Evolutionary conservation across 2,888 invertebrate species (phyloP).

Genomic region (Heliothis peltigera): DNA sequence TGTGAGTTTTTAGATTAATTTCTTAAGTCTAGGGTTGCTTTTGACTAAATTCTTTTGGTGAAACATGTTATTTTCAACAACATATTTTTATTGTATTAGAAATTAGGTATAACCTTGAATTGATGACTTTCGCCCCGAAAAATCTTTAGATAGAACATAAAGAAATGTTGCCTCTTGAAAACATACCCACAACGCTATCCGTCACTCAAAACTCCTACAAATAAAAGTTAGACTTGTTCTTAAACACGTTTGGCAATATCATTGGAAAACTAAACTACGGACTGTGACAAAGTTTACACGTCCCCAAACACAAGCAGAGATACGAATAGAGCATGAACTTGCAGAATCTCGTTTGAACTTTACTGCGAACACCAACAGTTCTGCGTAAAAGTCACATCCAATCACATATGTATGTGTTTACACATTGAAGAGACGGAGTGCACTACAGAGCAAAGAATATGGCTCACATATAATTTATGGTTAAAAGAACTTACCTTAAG

Average conservation of each 20-base stretch:
- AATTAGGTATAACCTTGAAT: neutral
- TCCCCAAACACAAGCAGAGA: neutral
- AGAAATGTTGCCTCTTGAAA: no score
- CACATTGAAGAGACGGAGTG: neutral
- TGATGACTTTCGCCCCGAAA: no score
- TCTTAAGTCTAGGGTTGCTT: neutral
- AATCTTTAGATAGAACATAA: no score
- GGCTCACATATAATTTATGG: no score
- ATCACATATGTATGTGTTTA: neutral
- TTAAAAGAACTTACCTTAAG: no score
- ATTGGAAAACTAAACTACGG: neutral
- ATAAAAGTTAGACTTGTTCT: neutral
- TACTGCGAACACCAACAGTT: neutral
- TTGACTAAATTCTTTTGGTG: neutral
- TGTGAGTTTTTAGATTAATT: neutral
- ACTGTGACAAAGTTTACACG: constrained; percentile 8
- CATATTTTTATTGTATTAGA: neutral
- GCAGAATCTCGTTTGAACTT: constrained; percentile 30
- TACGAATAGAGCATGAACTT: constrained; percentile 3
- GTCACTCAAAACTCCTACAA: neutral
- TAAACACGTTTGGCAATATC: neutral
- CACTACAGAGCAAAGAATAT: neutral
- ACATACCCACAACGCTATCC: neutral
- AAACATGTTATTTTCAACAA: no score
- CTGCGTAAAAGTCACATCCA: neutral